Evolutionary conservation across 2,797 vertebrate genomes (phyloP), one percentile per base, ranked within the genome.

Genomic region (Microctenopoma stevenorrisi): DNA sequence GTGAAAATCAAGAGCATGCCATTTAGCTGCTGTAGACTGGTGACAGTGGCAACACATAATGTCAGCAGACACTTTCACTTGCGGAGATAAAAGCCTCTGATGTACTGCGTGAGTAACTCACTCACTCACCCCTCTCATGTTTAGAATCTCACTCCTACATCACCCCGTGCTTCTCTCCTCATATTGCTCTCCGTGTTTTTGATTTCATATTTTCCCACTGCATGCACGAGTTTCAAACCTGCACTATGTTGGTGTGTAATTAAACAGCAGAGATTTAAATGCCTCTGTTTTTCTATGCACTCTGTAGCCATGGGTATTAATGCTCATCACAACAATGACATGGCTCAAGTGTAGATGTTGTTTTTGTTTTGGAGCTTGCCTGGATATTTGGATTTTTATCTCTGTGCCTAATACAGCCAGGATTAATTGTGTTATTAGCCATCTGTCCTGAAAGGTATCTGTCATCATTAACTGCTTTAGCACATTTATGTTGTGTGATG

Each of bases 21-120:
- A 10, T 58, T 51, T 65, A 76, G 81, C 60, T 64, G 67, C 53
- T 64, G 51, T 46, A 55, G 67, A 67, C 68, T 68, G 62, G 66
- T 68, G 69, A 74, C 73, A 46, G 68, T 73, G 28, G 68, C 52
- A 51, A 35, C 33, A 53, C 69, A 68, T 79, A 64, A 82, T 77
- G 59, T 79, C 72, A 74, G 77, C 47, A 72, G 79, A 72, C 75
- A 58, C 48, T 25, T 71, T 79, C 42, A 72, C 73, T 74, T 63
- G 47, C 35, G 11, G 16, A 73, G 67, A 81, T 74, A 65, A 79
- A 84, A 83, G 58, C 73, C 56, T 78, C 56, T 62, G 52, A 73
- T 72, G 58, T 55, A 48, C 50, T 62, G 56, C 56, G 46, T 12
- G 30, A 81, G 48, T 18, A 53, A 72, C 57, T 70, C 43, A 33